phyloP scores from a whole-genome alignment of 2,888 invertebrate species.

The Lasioglossum oenotherae region DNA sequence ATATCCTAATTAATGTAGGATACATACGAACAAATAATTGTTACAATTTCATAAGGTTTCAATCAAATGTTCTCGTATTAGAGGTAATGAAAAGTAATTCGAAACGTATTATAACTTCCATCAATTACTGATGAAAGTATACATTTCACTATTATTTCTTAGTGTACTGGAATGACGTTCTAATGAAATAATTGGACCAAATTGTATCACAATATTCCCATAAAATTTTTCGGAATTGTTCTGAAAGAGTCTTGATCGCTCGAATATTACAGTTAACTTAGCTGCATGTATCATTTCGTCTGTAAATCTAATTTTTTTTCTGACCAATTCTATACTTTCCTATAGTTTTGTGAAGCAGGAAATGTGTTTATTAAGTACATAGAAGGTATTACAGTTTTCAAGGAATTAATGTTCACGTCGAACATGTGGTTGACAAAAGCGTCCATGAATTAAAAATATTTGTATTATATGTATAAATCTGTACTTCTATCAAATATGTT shows the following conservation, averaged over 20 bases:
- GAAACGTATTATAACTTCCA: conserved; percentile 25
- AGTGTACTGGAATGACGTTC: conserved; percentile 39
- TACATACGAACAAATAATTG: conserved; percentile 34
- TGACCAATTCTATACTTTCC: conserved; percentile 8
- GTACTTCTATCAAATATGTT: conserved; percentile 23
- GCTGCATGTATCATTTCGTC: conserved; percentile 3
- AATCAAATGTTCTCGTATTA: conserved; percentile 42
- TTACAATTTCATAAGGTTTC: conserved; percentile 38
- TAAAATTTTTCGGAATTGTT: conserved; percentile 35
- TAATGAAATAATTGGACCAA: conserved; percentile 55
- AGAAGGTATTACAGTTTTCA: conserved; percentile 32
- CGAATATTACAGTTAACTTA: conserved; percentile 35
- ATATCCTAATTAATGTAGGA: conserved; percentile 30
- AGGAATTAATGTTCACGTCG: conserved; percentile 27
- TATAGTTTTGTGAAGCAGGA: conserved; percentile 23
- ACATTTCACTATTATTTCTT: conserved; percentile 33
- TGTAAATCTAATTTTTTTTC: conserved; percentile 17
- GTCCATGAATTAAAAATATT: conserved; percentile 49
- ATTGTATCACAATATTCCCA: conserved; percentile 56
- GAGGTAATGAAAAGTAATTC: conserved; percentile 34
- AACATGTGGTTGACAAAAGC: conserved; percentile 34
- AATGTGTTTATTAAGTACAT: conserved; percentile 67
- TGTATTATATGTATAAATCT: conserved; percentile 47
- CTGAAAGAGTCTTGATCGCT: conserved; percentile 19
- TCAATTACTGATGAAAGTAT: conserved; percentile 33